These are phyloP conservation scores for Sapayoa aenigma DNA, from an alignment of 2,113 vertebrate species.

Conservation along the genomic window DNA sequence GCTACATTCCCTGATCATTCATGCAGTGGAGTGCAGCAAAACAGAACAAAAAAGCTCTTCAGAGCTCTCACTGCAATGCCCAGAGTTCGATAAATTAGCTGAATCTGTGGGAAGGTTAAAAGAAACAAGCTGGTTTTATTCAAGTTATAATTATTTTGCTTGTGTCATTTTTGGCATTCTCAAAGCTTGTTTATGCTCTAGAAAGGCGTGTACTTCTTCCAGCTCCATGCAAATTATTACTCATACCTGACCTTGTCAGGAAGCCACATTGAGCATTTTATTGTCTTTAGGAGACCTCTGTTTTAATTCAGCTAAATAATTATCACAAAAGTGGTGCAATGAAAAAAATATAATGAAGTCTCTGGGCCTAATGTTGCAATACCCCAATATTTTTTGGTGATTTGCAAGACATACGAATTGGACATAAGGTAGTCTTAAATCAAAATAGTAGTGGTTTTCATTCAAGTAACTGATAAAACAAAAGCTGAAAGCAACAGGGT, in stretches of 20 bases:
- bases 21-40: conserved; percentile 21
- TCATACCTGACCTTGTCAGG: conserved; percentile 27
- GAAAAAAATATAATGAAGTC: background rate
- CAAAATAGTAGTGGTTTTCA: background rate
- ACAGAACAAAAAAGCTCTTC: background rate
- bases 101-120: conserved; percentile 12
- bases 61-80: background rate
- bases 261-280: background rate
- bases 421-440: background rate
- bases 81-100: conserved; percentile 32
- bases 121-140: background rate
- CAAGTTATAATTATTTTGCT: conserved; percentile 42
- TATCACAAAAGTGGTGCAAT: background rate
- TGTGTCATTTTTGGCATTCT: conserved; percentile 16
- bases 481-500: background rate
- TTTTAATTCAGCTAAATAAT: background rate
- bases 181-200: background rate
- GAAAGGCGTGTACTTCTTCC: background rate
- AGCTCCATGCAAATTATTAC: conserved; percentile 18
- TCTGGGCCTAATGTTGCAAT: background rate
- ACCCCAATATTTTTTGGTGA: background rate
- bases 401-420: background rate
- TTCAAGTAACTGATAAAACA: background rate
- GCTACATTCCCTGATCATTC: background rate
- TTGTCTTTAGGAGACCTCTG: background rate